Percentiles rank a stretch among this genome's conserved stretches.
Conservation (phyloP, 2,113 vertebrate species). For the Bagarius yarrelli region DNA sequence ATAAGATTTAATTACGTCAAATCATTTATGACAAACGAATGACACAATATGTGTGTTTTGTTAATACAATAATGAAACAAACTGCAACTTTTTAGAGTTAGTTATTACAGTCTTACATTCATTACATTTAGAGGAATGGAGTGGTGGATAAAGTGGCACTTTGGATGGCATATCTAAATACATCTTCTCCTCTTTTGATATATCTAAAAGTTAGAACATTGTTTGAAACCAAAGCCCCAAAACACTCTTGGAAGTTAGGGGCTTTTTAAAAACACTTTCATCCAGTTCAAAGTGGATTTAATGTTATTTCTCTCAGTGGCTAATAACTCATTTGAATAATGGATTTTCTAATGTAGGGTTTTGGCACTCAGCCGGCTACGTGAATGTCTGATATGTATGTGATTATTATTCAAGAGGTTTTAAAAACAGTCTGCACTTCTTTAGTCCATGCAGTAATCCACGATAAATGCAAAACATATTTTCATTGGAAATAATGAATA, state of each 20-base stretch:
- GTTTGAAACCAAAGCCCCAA: constrained; percentile 9
- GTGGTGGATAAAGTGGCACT: neutral
- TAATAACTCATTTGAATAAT: constrained; percentile 73
- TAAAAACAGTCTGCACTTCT: constrained; percentile 59
- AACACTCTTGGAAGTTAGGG: neutral
- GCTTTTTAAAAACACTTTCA: constrained; percentile 26
- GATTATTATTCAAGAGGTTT: constrained; percentile 75
- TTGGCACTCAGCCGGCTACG: constrained; percentile 64
- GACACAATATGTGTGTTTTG: constrained; percentile 2
- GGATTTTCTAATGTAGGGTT: constrained; percentile 65
- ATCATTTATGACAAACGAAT: constrained; percentile 27
- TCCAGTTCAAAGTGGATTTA: constrained; percentile 33
- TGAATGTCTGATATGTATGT: constrained; percentile 64
- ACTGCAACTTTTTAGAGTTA: constrained; percentile 31
- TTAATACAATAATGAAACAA: constrained; percentile 15
- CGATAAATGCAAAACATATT: constrained; percentile 25
- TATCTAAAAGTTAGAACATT: constrained; percentile 22
- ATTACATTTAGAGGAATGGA: constrained; percentile 1
- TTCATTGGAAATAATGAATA: constrained; percentile 35
- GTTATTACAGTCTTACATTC: constrained; percentile 9
- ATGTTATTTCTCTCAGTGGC: constrained; percentile 37
- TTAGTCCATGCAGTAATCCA: constrained; percentile 48
- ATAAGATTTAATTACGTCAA: constrained; percentile 20
- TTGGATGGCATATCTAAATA: neutral
- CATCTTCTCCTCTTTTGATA: constrained; percentile 8